These are phyloP conservation scores for Erinaceus europaeus DNA, from an alignment of 2,113 vertebrate genomes.

Conservation along the genomic window DNA sequence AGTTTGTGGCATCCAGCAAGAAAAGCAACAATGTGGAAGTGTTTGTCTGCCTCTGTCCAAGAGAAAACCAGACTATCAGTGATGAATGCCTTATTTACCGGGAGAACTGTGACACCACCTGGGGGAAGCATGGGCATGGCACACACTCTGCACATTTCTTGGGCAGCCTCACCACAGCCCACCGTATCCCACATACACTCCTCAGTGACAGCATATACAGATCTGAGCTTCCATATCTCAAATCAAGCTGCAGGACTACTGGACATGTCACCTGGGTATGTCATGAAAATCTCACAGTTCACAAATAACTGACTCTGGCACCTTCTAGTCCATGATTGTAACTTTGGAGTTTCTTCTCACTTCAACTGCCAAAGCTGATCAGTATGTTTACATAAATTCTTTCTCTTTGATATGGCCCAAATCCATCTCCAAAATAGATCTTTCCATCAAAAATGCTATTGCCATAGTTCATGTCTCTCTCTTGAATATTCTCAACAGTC, in stretches of 20 bases:
- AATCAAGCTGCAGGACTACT: background rate
- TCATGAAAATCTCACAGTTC: background rate
- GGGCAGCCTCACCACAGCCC: background rate
- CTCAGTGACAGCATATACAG: too few species aligned
- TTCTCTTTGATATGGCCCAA: background rate
- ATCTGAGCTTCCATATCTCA: background rate
- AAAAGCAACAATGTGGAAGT: background rate
- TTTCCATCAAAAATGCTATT: background rate
- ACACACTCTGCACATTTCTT: background rate
- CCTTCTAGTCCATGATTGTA: background rate
- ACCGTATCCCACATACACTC: too few species aligned
- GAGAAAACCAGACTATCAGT: background rate
- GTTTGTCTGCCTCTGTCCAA: background rate
- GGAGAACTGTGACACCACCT: background rate
- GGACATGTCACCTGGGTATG: too few species aligned
- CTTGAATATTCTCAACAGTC: background rate
- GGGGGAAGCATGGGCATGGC: background rate
- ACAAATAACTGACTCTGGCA: background rate
- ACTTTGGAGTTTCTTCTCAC: background rate
- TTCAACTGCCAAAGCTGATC: background rate
- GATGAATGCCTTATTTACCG: background rate
- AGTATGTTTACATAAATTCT: background rate
- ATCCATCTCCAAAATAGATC: background rate
- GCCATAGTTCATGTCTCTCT: background rate
- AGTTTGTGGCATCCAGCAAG: background rate